Evolutionary conservation across 2,888 invertebrate species (phyloP), one percentile per base, ranked within the genome.

Genomic region (Mythimna albipuncta): DNA sequence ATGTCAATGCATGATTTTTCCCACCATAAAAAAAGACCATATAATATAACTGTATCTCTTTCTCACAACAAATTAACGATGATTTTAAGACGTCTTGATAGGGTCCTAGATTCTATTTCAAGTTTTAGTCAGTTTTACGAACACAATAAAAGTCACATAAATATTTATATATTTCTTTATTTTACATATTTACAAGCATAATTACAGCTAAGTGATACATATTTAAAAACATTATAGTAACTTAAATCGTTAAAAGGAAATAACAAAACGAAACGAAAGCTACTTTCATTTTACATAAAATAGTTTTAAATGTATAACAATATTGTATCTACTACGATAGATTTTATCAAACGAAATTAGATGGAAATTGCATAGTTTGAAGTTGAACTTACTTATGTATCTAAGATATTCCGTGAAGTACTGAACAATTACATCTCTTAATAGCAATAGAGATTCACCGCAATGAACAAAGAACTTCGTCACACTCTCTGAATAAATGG

Each of bases 161-260:
- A 71, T 52, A 21, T 76, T 79, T 70, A 75, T 73, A 87, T 81
- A 84, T 85, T 86, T 86, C 70, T 94, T 93, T 94, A 95, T 94
- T 94, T 92, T 93, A 95, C 95, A 95, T 95, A 95, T 95, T 94
- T 95, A 95, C 95, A 95, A 95, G 93, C 92, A 89, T 91, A 89
- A 89, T 92, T 93, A 93, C 89, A 92, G 90, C 91, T 89, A 89
- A 67, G 35, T 77, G 67, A 82, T 87, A 86, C 82, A 86, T 85
- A 87, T 81, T 82, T 35, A 67, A 82, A 85, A 85, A 84, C 77
- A 83, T 79, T 76, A 81, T 64, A 83, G 69, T 79, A 70, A 81
- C 78, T 75, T 81, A 70, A 67, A 70, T 75, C 65, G 54, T 74
- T 82, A 79, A 77, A 84, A 84, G 72, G 75, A 77, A 79, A 80